Percentiles rank a stretch among this genome's conserved stretches.
phyloP scores from a whole-genome alignment of 2,797 vertebrate species.

The Peromyscus nudipes region DNA sequence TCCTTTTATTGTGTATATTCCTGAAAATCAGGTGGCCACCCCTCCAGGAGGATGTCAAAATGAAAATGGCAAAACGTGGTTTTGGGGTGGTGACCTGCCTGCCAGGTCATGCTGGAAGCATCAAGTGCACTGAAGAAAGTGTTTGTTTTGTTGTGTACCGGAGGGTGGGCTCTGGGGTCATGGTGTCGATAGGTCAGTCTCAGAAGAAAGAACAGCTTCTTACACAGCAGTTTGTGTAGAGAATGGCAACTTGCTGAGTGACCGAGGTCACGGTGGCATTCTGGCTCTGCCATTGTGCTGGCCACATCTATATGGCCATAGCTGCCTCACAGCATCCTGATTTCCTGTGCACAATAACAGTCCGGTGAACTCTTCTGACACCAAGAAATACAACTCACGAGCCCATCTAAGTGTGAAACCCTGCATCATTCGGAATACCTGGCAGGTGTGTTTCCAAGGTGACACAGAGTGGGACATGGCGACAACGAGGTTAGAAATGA shows the following conservation, averaged over 20 bases:
- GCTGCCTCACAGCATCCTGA: neutral
- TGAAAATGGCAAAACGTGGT: neutral
- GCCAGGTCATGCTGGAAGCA: neutral
- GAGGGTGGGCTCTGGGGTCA: no score
- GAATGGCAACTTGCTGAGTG: neutral
- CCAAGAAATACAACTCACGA: neutral
- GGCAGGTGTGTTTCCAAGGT: neutral
- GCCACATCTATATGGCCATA: neutral
- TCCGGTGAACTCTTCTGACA: neutral
- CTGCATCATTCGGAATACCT: neutral
- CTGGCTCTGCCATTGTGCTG: neutral
- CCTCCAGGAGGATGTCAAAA: neutral
- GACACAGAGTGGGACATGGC: rapidly evolving
- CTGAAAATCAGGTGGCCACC: neutral
- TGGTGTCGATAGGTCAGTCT: rapidly evolving
- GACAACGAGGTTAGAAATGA: neutral
- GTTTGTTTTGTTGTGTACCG: neutral
- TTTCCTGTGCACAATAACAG: neutral
- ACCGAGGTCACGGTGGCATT: neutral
- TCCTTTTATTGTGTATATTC: neutral
- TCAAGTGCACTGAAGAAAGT: neutral
- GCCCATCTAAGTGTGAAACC: neutral
- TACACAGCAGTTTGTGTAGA: no score
- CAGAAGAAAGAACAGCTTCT: neutral
- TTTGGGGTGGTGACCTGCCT: neutral